Percentiles rank a stretch among this genome's conserved stretches.
These are phyloP conservation scores for Astreopora myriophthalma DNA, from an alignment of 64 coral and sea anemone species.

Conservation along the genomic window DNA sequence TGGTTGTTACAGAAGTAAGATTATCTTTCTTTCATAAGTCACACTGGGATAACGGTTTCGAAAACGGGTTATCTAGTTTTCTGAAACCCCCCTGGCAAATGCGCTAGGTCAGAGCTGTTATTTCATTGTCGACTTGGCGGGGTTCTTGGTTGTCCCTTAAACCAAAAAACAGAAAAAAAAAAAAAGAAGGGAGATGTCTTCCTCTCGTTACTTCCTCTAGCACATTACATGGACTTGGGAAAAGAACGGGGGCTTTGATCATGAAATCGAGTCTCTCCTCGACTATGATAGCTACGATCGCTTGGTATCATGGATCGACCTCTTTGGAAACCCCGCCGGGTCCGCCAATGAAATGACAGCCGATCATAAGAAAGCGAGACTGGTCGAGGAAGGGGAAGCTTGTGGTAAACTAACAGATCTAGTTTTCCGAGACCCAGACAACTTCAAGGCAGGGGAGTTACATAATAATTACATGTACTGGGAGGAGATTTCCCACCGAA, in stretches of 20 bases:
- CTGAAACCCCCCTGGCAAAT: neutral
- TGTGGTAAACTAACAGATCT: neutral
- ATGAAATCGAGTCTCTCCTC: neutral
- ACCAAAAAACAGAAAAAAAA: neutral
- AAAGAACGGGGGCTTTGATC: neutral
- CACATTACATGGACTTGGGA: neutral
- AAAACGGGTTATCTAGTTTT: neutral
- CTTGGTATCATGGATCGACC: neutral
- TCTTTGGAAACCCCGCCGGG: neutral
- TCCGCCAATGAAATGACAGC: neutral
- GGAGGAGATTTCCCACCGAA: too few relatives aligned
- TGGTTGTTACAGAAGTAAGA: neutral
- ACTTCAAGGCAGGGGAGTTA: neutral
- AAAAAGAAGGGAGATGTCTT: neutral
- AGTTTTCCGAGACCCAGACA: neutral
- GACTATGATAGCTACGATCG: neutral
- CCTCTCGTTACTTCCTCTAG: neutral
- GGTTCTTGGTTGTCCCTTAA: neutral
- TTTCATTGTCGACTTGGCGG: neutral
- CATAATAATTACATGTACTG: neutral
- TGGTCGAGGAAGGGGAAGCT: neutral
- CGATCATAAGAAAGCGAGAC: neutral
- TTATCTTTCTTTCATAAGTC: neutral
- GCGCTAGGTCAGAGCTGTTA: neutral
- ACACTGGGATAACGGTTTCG: neutral